A percentile compares a stretch with the other conserved stretches of the same genome.
phyloP scores from a whole-genome alignment of 2,888 invertebrate species.

The Scaeva pyrastri region DNA sequence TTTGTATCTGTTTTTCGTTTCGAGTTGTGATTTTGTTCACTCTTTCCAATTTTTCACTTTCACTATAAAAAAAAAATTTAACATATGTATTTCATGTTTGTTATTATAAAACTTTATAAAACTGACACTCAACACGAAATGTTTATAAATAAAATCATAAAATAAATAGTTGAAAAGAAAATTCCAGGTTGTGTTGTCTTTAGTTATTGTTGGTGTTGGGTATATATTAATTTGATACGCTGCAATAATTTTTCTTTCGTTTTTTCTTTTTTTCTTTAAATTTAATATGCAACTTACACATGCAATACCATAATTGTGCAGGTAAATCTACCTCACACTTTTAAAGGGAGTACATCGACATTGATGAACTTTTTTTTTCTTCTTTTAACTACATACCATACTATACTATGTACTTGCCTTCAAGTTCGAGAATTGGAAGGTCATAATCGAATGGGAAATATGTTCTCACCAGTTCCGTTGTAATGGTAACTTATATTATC shows the following conservation, averaged over 20 bases:
- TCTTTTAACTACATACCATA: neutral
- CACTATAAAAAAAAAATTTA: constrained; percentile 25
- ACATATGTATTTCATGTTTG: constrained; percentile 32
- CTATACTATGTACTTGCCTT: too few species aligned
- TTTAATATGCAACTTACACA: constrained; percentile 35
- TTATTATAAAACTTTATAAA: constrained; percentile 9
- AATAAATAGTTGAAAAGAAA: constrained; percentile 44
- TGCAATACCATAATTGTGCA: constrained; percentile 24
- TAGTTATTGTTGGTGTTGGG: neutral
- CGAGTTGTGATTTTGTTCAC: constrained; percentile 5
- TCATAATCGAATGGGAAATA: neutral
- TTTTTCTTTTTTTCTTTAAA: constrained; percentile 1
- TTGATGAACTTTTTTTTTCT: neutral
- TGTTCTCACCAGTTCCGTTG: neutral
- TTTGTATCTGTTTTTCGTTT: constrained; percentile 7
- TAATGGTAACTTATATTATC: neutral
- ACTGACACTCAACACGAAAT: constrained; percentile 34
- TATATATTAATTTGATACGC: constrained; percentile 44
- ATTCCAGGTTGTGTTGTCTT: constrained; percentile 10
- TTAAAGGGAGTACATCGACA: constrained; percentile 12
- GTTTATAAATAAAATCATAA: neutral
- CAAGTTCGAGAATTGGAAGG: neutral
- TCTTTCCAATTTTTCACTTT: constrained; percentile 60
- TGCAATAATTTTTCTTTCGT: constrained; percentile 51
- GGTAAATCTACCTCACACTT: neutral